Base-by-base conservation (phyloP, 2,797 vertebrate species). In the Sparidentex hasta region DNA sequence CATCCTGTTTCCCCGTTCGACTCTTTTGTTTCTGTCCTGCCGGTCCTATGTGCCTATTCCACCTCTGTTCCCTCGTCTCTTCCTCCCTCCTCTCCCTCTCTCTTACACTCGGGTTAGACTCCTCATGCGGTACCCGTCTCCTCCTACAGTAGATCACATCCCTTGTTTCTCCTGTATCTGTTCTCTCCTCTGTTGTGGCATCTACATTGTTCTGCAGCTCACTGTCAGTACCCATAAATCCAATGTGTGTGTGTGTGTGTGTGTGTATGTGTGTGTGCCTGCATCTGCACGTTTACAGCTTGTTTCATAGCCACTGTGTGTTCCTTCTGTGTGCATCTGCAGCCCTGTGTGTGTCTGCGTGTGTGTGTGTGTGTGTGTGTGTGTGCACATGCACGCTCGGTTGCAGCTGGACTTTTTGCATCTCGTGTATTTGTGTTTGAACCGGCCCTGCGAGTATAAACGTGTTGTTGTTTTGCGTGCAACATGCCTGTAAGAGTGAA, bases 171-270 rank as follows among this genome's bases (percentile, higher is more conserved):
- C 64, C 72, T 61, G 56, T 61, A 77, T 86, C 78, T 79, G 54
- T 61, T 59, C 62, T 69, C 44, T 76, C 46, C 57, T 75, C 56
- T 77, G 70, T 66, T 65, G 76, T 62, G 57, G 67, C 55, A 25
- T 71, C 64, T 67, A 82, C 83, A 81, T 63, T 81, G 86, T 75
- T 86, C 76, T 82, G 76, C 78, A 75, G 86, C 68, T 82, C 76
- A 66, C 85, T 78, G 79, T 80, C 80, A 80, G 76, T 62, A 83
- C 75, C 81, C 52, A 88, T 81, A 75, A 85, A 90, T 81, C 87
- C 77, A 86, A 75, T 65, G 56, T 69, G 44, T 38, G 58, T 63
- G 46, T 78, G 46, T 66, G 62, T 77, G 70, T 79, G 47, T 59
- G 66, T 33, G 29, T 23, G 46, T 78, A 43, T 66, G 62, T 77